A percentile compares a stretch with the other conserved stretches of the same genome.
Evolutionary conservation across 2,797 vertebrate genomes (phyloP).

Genomic region (Bothrops alternatus): DNA sequence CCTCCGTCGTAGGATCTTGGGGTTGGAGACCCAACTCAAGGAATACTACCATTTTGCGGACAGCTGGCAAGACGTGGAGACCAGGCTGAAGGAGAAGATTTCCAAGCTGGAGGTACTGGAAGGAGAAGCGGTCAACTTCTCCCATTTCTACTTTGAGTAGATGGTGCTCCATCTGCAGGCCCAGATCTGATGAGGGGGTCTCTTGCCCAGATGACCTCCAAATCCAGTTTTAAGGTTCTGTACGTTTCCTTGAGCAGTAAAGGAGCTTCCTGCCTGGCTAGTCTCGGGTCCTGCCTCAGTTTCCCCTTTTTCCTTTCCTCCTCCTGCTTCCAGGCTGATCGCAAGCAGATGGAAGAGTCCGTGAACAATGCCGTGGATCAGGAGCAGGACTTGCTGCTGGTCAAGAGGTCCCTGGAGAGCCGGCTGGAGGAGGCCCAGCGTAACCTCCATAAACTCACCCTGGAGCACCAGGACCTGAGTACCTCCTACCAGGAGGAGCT

Average conservation of each 20-base stretch:
- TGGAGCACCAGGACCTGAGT: slow-evolving; percentile 82
- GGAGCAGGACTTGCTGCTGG: slow-evolving; percentile 78
- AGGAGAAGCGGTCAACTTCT: background rate
- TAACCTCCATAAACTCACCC: slow-evolving; percentile 67
- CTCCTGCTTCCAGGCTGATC: slow-evolving; percentile 56
- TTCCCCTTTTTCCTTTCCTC: background rate
- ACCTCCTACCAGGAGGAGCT: slow-evolving; percentile 80
- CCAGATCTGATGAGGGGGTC: background rate
- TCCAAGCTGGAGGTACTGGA: slow-evolving; percentile 81
- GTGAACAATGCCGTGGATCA: slow-evolving; percentile 66
- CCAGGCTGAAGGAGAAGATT: slow-evolving; percentile 81
- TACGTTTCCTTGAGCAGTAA: background rate
- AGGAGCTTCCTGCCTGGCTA: background rate
- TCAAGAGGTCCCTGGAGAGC: slow-evolving; percentile 77
- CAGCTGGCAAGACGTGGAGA: slow-evolving; percentile 74
- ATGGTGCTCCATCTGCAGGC: background rate
- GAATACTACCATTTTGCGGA: slow-evolving; percentile 66
- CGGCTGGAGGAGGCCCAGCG: slow-evolving; percentile 85
- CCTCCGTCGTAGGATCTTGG: slow-evolving; percentile 77
- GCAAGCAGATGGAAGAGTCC: slow-evolving; percentile 76
- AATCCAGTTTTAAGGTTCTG: background rate
- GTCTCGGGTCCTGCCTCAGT: background rate
- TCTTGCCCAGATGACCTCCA: background rate
- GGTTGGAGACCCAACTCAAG: slow-evolving; percentile 80
- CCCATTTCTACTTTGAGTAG: background rate